A percentile compares a stretch with the other conserved stretches of the same genome.
Evolutionary conservation across 1,140 invertebrate species (phyloP).

Genomic region (Ceratina calcarata): DNA sequence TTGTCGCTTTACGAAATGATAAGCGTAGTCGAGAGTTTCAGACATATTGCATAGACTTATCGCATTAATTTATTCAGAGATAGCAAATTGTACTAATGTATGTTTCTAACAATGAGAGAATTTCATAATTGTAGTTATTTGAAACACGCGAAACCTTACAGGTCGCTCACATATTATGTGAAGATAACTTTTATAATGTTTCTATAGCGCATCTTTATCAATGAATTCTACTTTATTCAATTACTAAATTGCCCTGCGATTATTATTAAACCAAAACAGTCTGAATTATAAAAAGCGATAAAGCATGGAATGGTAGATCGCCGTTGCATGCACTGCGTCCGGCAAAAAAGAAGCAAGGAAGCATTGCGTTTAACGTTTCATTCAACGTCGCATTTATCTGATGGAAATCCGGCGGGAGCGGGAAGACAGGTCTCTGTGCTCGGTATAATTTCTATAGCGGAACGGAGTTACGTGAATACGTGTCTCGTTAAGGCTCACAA

Average conservation of each 20-base stretch:
- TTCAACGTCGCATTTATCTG: slow-evolving; percentile 10
- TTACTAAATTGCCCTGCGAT: too few species aligned
- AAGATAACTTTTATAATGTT: too few species aligned
- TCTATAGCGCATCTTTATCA: too few species aligned
- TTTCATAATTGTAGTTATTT: too few species aligned
- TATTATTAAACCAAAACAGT: background rate
- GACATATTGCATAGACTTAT: background rate
- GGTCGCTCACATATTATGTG: too few species aligned
- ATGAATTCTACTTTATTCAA: too few species aligned
- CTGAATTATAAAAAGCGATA: too few species aligned
- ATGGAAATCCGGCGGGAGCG: background rate
- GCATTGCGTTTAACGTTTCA: slow-evolving; percentile 12
- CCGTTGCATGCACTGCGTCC: background rate
- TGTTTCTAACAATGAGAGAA: too few species aligned
- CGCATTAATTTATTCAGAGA: background rate
- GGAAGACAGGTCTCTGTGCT: background rate
- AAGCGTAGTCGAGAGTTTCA: background rate
- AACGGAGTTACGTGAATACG: slow-evolving; percentile 9
- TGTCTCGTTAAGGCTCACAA: slow-evolving; percentile 23
- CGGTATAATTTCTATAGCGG: background rate
- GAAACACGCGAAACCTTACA: too few species aligned
- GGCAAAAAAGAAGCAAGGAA: background rate
- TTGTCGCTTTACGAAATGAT: background rate
- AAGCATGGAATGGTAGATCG: too few species aligned
- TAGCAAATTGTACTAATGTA: background rate